Evolutionary conservation across 2,888 invertebrate species (phyloP), one percentile per base, ranked within the genome.

Genomic region (Zygothrica quintamaculata): DNA sequence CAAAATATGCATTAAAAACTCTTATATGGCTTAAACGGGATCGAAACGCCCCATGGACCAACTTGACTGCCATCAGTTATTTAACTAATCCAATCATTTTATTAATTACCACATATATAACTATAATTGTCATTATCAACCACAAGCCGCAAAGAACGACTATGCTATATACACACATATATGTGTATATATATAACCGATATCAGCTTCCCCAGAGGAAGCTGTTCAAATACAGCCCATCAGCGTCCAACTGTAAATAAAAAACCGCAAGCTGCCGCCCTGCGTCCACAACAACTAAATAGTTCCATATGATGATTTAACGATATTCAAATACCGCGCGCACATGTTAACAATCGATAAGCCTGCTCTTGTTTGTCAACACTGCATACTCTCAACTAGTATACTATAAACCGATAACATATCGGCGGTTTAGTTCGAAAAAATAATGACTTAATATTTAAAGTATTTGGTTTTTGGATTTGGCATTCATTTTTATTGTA

Each of bases 131-230:
- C 18, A 33, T 18, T 29, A 22, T 15, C 37, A 13, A 47, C 64
- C 64, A 25, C 64, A 64, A 52, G 22, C 61, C 61, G 22, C 51
- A 44, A 51, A 39, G 11, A 29, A 25, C 2, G 47, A 22, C 29
- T 22, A 22, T 37, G 13, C 1, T 31, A 31, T 31, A 29, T 42
- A 25, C 5, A 5, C 25, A 25, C 18, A n/a, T 42, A 25, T 25
- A 22, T 25, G 22, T 48, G 43, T 65, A 53, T 34, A 57, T 52
- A 43, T 37, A 18, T 42, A 47, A 34, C 13, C 46, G 48, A 60
- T 71, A 79, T 77, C 79, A 46, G 51, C 60, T 82, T 70, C 58
- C 73, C 43, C 47, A 3, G 60, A 50, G 55, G 84, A 77, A 79
- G 68, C 71, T 73, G 60, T 61, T 59, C 34, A 77, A 81, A 74